These are phyloP conservation scores for Leptobrachium leishanense DNA, from an alignment of 2,113 vertebrate species.

Conservation along the genomic window DNA sequence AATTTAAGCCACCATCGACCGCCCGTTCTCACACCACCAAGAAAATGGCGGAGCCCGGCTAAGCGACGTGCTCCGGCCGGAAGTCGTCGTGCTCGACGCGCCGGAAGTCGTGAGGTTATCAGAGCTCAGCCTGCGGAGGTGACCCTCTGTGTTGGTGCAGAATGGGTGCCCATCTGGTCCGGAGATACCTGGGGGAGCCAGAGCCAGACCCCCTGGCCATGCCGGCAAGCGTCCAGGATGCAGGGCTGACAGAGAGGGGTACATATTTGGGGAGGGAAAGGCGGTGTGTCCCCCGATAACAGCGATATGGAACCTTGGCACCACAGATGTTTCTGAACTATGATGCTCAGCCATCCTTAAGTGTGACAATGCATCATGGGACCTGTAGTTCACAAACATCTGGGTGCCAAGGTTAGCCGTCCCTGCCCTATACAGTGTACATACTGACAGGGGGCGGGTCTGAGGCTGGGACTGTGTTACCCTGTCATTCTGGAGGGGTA, in stretches of 20 bases:
- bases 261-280: not conserved
- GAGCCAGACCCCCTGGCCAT: conserved; percentile 26
- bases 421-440: not conserved
- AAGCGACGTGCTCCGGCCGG: not conserved
- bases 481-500: not conserved
- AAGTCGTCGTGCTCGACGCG: not conserved
- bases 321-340: too few species aligned
- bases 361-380: too few species aligned
- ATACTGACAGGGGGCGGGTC: not conserved
- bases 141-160: conserved; percentile 8
- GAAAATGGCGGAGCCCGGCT: not conserved
- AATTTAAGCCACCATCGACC: too few species aligned
- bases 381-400: too few species aligned
- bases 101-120: not conserved
- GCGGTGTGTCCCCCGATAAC: too few species aligned
- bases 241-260: conserved; percentile 12
- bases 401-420: too few species aligned
- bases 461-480: not conserved
- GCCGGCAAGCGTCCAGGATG: conserved; percentile 6
- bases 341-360: too few species aligned
- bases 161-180: conserved; percentile 17
- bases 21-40: not conserved
- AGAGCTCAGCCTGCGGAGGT: conserved; percentile 7
- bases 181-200: conserved; percentile 11
- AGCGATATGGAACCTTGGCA: too few species aligned